These are phyloP conservation scores for Xestia rhomboidea DNA, from an alignment of 2,888 invertebrate genomes.

Conservation along the genomic window DNA sequence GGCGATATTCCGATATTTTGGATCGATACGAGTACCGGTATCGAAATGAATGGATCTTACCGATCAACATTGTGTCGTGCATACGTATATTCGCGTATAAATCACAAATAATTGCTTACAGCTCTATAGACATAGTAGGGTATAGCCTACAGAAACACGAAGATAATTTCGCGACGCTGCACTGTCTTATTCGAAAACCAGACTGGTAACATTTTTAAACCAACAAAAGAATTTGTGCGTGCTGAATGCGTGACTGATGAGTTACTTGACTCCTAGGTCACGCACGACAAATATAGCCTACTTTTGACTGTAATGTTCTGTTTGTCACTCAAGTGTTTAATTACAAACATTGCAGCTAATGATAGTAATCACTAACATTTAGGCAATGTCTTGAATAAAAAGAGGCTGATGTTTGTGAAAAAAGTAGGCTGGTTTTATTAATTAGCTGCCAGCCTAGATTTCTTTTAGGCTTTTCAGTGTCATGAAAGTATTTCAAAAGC, in stretches of 20 bases:
- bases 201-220: constrained; percentile 14
- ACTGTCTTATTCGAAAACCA: neutral
- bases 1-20: neutral
- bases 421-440: neutral
- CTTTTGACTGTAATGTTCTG: neutral
- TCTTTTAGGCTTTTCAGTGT: neutral
- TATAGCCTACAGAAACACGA: neutral
- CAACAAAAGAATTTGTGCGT: constrained; percentile 34
- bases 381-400: constrained; percentile 8
- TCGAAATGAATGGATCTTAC: neutral
- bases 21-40: neutral
- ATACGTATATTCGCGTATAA: neutral
- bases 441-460: neutral
- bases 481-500: neutral
- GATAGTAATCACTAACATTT: constrained; percentile 21
- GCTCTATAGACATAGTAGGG: no score
- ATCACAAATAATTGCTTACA: neutral
- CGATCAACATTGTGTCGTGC: neutral
- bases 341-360: constrained; percentile 13
- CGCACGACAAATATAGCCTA: constrained; percentile 32
- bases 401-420: neutral
- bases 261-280: constrained; percentile 43
- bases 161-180: neutral
- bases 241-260: constrained; percentile 27
- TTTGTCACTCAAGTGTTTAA: neutral